Base-by-base conservation (phyloP, 1,140 invertebrate genomes). In the Ctenoplectra terminalis region DNA sequence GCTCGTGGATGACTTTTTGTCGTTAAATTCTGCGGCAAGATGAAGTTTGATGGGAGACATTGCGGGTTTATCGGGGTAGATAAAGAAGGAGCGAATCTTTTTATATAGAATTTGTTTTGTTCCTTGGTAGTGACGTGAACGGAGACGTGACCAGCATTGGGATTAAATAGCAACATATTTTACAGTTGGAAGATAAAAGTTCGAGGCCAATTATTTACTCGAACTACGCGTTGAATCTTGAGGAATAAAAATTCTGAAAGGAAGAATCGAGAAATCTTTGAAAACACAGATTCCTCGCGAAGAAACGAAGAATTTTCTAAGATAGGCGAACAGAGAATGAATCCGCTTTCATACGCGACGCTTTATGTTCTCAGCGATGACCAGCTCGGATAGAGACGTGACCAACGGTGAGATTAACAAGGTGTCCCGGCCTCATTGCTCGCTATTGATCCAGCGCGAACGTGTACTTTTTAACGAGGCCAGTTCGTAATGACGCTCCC, bases 351-450 rank as follows among this genome's bases (percentile, higher is more conserved):
- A 77, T 85, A 63, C 23, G 17, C 20, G 46, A 31, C 58, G 63
- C 26, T 73, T 60, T 64, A 48, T 74, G 79, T 43, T 56, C 46
- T 15, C n/a, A 26, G 26, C 43, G 81, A 87, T 83, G 81, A 73
- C 66, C 71, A 64, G 48, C 46, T 20, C 50, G 75, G 74, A 80
- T 83, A 61, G 84, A 80, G 72, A 87, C 84, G 84, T 86, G 84
- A 83, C 85, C 71, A 54, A 63, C 63, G 63, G 26, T 48, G 66
- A 86, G 76, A 86, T 87, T 83, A 87, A 86, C 84, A 77, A 86
- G 84, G 17, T 86, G 82, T 69, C 64, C 56, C 63, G 52, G 46
- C 37, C 80, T 73, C 80, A 83, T 79, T 71, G 84, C 34, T 43
- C 58, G 52, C 48, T 78, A 85, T 85, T 75, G 80, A 87, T 75